Evolutionary conservation across 2,797 vertebrate species (phyloP).

Genomic region (Hydrocynus forskahlii): DNA sequence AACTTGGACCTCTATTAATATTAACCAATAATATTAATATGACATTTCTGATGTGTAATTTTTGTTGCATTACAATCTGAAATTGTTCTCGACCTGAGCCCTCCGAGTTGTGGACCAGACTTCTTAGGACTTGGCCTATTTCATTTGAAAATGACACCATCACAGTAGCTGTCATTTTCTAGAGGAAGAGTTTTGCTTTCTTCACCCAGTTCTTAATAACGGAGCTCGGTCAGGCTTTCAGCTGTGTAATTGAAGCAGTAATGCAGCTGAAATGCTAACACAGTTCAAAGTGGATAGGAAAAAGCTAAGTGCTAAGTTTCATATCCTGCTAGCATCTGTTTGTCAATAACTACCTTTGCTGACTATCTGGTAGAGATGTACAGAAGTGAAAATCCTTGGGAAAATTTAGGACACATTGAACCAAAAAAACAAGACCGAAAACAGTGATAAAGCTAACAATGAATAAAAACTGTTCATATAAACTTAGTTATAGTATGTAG

Average conservation of each 20-base stretch:
- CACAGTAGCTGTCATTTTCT: constrained; percentile 19
- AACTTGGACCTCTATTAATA: constrained; percentile 82
- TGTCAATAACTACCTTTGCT: neutral
- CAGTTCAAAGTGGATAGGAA: no score
- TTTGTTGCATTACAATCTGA: constrained; percentile 70
- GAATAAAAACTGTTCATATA: no score
- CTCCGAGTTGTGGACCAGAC: constrained; percentile 68
- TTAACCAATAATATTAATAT: constrained; percentile 84
- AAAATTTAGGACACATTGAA: no score
- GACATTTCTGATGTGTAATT: constrained; percentile 68
- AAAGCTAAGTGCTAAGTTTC: neutral
- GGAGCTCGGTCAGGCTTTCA: neutral
- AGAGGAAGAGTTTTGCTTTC: constrained; percentile 1
- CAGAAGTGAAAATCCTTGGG: no score
- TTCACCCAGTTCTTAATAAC: neutral
- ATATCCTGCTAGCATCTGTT: no score
- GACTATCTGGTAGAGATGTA: no score
- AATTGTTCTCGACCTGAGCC: constrained; percentile 74
- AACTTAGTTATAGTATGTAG: no score
- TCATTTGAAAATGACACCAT: constrained; percentile 42
- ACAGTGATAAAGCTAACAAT: no score
- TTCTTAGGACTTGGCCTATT: constrained; percentile 88
- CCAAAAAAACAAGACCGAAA: no score
- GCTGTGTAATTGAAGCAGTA: neutral
- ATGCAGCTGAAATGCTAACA: neutral